Evolutionary conservation across 2,797 vertebrate genomes (phyloP).

Genomic region (Melopsittacus undulatus): DNA sequence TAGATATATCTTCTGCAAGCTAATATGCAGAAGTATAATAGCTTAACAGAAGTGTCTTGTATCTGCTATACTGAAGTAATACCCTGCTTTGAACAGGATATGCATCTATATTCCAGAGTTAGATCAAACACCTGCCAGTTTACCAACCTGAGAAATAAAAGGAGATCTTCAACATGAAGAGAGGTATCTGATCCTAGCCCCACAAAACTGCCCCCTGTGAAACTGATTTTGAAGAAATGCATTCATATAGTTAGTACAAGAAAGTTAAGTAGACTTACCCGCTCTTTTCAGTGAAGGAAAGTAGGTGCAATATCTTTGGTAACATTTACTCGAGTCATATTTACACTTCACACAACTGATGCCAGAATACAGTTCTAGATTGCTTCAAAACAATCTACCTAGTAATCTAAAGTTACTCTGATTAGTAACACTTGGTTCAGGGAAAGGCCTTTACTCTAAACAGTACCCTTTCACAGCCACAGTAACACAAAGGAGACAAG

Average conservation of each 20-base stretch:
- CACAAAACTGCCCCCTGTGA: neutral
- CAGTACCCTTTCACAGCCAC: neutral
- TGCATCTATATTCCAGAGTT: neutral
- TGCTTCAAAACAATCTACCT: neutral
- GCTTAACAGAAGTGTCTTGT: neutral
- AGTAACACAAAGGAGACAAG: neutral
- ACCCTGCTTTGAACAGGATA: neutral
- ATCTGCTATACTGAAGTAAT: neutral
- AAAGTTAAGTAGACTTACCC: neutral
- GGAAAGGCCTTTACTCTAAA: neutral
- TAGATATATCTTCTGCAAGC: neutral
- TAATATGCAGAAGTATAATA: neutral
- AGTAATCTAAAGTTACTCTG: too few relatives aligned
- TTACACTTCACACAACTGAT: neutral
- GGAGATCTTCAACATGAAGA: neutral
- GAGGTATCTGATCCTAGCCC: neutral
- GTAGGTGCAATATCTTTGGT: rapidly evolving
- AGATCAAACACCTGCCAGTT: neutral
- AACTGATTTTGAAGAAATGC: neutral
- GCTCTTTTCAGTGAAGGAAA: neutral
- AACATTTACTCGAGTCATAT: neutral
- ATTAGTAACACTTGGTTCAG: neutral
- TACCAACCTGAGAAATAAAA: neutral
- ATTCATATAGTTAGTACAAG: neutral
- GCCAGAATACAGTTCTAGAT: neutral